These are phyloP conservation scores for Notoglanidium macrostoma DNA, from an alignment of 2,797 vertebrate species.

Conservation along the genomic window DNA sequence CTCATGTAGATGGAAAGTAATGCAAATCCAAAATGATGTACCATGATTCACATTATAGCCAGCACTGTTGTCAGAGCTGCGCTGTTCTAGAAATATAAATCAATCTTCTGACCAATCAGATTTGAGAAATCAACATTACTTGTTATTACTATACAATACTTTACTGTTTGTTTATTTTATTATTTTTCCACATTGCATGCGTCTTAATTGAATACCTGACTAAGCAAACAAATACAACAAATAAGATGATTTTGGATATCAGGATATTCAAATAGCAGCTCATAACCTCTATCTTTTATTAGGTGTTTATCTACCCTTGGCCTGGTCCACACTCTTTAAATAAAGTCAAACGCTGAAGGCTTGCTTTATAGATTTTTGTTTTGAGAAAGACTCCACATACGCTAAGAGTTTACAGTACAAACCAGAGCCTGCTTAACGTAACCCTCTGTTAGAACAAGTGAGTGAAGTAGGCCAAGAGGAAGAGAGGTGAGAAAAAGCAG, in stretches of 20 bases:
- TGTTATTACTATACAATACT: background rate
- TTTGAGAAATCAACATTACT: background rate
- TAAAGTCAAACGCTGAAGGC: conserved; percentile 1
- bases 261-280: background rate
- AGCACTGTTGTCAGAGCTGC: background rate
- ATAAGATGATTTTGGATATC: background rate
- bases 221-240: background rate
- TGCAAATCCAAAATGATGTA: background rate
- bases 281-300: conserved; percentile 26
- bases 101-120: background rate
- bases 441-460: conserved; percentile 5
- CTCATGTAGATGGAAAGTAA: background rate
- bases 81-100: background rate
- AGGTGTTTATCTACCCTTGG: conserved; percentile 27
- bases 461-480: conserved; percentile 14
- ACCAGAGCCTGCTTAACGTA: conserved; percentile 44
- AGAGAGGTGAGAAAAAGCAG: conserved; percentile 45
- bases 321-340: conserved; percentile 27
- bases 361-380: conserved; percentile 45
- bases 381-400: conserved; percentile 43
- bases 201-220: background rate
- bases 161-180: background rate
- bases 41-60: background rate
- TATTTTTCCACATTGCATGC: background rate
- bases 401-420: conserved; percentile 34